Evolutionary conservation across 2,888 invertebrate species (phyloP).

Genomic region (Andrena fulva): DNA sequence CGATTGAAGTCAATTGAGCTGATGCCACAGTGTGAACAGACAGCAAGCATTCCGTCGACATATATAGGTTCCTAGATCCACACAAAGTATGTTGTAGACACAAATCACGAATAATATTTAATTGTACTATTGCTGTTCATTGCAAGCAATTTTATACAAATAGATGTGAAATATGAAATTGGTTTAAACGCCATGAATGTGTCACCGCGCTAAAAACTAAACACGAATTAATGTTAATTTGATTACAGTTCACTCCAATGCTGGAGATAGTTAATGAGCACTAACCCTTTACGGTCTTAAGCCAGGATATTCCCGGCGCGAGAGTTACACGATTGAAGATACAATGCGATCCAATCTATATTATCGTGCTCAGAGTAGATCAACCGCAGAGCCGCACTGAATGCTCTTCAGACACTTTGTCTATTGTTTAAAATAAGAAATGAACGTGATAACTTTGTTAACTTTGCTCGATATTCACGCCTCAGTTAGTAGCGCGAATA

Average conservation of each 20-base stretch:
- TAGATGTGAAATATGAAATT: slow-evolving; percentile 1
- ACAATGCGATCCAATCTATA: too few species aligned
- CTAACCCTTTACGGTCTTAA: too few species aligned
- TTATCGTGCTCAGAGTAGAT: too few species aligned
- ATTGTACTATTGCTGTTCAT: not conserved
- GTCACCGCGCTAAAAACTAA: not conserved
- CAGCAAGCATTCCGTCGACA: slow-evolving; percentile 90
- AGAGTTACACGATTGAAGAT: too few species aligned
- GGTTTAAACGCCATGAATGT: too few species aligned
- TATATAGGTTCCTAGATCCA: slow-evolving; percentile 86
- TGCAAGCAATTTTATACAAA: not conserved
- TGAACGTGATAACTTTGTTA: too few species aligned
- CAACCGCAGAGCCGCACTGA: too few species aligned
- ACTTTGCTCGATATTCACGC: too few species aligned
- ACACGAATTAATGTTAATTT: not conserved
- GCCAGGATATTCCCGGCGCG: too few species aligned
- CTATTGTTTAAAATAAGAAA: too few species aligned
- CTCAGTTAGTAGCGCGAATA: too few species aligned
- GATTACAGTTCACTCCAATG: not conserved
- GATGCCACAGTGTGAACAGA: slow-evolving; percentile 93
- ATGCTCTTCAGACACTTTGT: too few species aligned
- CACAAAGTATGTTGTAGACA: slow-evolving; percentile 54
- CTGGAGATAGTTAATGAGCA: not conserved
- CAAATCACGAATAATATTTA: not conserved
- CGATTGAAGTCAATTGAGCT: slow-evolving; percentile 92